Base-by-base conservation (phyloP, 2,888 invertebrate species). In the Troilus luridus region DNA sequence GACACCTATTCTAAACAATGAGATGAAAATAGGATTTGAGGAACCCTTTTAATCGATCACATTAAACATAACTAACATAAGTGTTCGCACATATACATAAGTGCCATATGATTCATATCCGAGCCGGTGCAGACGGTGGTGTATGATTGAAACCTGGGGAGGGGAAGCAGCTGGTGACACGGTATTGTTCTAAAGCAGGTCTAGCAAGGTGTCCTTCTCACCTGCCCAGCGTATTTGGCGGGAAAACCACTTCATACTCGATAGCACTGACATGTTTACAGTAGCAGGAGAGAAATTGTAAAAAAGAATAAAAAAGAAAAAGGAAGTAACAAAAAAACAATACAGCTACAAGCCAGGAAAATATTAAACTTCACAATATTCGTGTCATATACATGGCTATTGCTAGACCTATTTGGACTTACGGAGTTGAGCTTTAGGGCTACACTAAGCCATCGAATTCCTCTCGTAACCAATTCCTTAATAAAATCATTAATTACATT, bases 191-290 rank as follows among this genome's bases (percentile, higher is more conserved):
- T 85, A 85, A 85, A 85, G 56, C 85, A 85, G 85, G 85, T 85
- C 85, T 85, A 85, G 85, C 85, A 85, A 85, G 85, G 85, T 85
- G 85, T 85, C 85, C 85, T n/a, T n/a, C 72, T n/a, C 85, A 85
- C 85, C 85, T 85, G 85, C 56, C 85, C 11, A 21, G 56, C 85
- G 56, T 85, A 85, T 85, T 85, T 85, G 85, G 85, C 85, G 85
- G 85, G 85, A 85, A 85, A 85, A 85, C 85, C 56, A 85, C 85
- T 58, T 19, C 27, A 41, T 77, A 77, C 41, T 77, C 72, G 1
- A 41, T 41, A 77, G 17, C 19, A 77, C 72, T 41, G 41, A 77
- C 72, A 77, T 77, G 72, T 77, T 77, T 77, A 77, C 72, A 77
- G 41, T 77, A 17, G 6, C 0, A 41, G 41, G 27, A 77, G 72